phyloP scores from a whole-genome alignment of 1,140 invertebrate species.

The Ganaspis sp. region DNA sequence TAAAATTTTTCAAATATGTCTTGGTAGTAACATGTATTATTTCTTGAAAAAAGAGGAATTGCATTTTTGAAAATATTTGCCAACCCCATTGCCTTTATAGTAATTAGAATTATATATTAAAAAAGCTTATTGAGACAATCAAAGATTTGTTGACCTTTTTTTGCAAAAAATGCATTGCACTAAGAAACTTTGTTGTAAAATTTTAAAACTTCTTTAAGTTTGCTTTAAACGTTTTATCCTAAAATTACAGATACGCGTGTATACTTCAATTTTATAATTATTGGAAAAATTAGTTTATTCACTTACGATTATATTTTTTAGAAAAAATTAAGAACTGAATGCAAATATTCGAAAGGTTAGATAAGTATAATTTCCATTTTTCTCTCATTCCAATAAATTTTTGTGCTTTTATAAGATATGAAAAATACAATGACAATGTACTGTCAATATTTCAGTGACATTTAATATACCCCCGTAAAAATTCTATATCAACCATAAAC shows the following conservation, averaged over 20 bases:
- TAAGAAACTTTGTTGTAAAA: neutral
- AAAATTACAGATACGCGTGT: neutral
- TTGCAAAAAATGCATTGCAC: neutral
- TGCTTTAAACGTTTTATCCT: neutral
- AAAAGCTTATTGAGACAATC: neutral
- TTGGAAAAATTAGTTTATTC: neutral
- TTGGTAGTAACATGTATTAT: neutral
- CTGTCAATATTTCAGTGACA: neutral
- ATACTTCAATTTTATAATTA: neutral
- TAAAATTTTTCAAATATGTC: neutral
- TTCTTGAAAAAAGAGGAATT: neutral
- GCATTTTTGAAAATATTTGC: neutral
- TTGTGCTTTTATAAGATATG: neutral
- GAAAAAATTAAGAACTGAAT: neutral
- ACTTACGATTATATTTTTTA: neutral
- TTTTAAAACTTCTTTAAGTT: neutral
- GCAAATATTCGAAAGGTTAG: neutral
- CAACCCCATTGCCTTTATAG: constrained; percentile 11
- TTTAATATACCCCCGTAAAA: neutral
- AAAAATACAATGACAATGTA: neutral
- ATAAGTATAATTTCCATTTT: neutral
- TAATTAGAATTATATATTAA: neutral
- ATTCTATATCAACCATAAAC: neutral
- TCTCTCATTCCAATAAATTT: neutral
- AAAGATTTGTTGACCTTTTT: neutral